These are phyloP conservation scores for Hirudo medicinalis DNA, from an alignment of 1,140 invertebrate species.

Conservation along the genomic window DNA sequence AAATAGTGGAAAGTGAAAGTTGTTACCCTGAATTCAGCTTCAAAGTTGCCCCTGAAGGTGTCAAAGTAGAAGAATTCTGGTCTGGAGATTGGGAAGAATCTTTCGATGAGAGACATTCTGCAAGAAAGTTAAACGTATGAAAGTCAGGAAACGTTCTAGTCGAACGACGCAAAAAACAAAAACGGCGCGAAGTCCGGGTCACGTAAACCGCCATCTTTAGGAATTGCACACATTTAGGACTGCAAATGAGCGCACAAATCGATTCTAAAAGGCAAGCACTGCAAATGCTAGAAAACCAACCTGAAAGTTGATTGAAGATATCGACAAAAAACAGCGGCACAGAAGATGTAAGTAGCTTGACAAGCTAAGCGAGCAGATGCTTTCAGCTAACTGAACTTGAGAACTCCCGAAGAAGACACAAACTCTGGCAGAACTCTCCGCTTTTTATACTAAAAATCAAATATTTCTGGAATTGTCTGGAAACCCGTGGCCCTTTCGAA, in stretches of 20 bases:
- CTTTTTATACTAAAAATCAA: too few species aligned
- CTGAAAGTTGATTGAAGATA: too few species aligned
- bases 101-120: slow-evolving; percentile 11
- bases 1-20: neutral
- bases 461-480: too few species aligned
- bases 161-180: neutral
- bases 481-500: too few species aligned
- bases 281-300: neutral
- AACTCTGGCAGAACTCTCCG: too few species aligned
- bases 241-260: neutral
- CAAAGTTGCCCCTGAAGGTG: slow-evolving; percentile 1
- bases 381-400: too few species aligned
- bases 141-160: neutral
- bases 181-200: neutral
- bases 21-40: neutral
- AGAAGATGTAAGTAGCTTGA: too few species aligned
- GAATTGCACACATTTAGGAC: neutral
- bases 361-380: too few species aligned
- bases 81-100: slow-evolving; percentile 3
- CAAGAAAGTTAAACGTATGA: neutral
- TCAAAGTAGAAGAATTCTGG: slow-evolving; percentile 4
- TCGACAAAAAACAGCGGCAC: too few species aligned
- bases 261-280: neutral
- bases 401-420: too few species aligned
- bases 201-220: neutral